Evolutionary conservation across 2,797 vertebrate genomes (phyloP).

Genomic region (Trachops cirrhosus): DNA sequence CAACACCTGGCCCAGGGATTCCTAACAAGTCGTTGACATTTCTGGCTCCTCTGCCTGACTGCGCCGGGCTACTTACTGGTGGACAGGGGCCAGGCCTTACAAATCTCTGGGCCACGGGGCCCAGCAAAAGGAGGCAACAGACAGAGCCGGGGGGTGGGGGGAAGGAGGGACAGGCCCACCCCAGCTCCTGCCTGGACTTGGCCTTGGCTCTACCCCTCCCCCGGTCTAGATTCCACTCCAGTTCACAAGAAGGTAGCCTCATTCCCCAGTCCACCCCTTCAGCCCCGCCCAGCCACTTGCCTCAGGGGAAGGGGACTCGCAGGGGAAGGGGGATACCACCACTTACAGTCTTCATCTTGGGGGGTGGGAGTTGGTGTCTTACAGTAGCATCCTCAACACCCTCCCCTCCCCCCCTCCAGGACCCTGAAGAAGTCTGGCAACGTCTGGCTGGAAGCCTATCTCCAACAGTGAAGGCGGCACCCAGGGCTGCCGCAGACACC

Average conservation of each 20-base stretch:
- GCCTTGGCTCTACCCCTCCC: not conserved
- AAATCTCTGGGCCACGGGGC: not conserved
- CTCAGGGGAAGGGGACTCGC: not conserved
- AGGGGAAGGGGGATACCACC: not conserved
- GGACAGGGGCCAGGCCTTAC: not conserved
- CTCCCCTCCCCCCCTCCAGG: conserved; percentile 37
- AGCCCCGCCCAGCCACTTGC: not conserved
- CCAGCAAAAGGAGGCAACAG: not conserved
- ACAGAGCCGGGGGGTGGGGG: not conserved
- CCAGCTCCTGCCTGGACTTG: not conserved
- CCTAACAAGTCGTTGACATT: not conserved
- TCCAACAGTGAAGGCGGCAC: conserved; percentile 76
- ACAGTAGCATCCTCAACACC: not conserved
- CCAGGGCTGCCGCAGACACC: not conserved
- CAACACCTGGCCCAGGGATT: not conserved
- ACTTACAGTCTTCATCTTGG: not conserved
- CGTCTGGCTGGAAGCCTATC: conserved; percentile 84
- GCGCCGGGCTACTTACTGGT: not conserved
- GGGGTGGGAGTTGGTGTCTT: not conserved
- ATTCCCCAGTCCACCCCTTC: not conserved
- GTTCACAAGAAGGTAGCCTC: not conserved
- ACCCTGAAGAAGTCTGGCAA: conserved; percentile 83
- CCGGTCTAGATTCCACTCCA: not conserved
- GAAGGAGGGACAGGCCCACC: not conserved
- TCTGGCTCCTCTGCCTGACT: not conserved